Conservation (phyloP, 2,888 invertebrate genomes). For the Diaprepes abbreviatus region DNA sequence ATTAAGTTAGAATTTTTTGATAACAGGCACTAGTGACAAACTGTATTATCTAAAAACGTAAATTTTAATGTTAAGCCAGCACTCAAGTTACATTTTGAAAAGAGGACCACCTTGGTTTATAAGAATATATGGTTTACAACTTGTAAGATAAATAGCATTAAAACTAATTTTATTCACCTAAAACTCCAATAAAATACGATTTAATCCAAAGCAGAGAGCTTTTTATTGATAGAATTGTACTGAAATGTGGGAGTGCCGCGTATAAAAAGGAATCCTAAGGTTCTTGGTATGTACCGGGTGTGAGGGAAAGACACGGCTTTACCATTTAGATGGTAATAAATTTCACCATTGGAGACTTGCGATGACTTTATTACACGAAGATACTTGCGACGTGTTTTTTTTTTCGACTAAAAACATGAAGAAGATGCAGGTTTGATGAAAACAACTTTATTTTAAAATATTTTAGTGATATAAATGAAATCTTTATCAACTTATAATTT, state of each 20-base stretch:
- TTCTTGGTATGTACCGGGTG: conserved; percentile 33
- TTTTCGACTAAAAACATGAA: conserved; percentile 28
- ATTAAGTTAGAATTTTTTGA: conserved; percentile 32
- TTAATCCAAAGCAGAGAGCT: conserved; percentile 39
- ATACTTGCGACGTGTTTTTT: conserved; percentile 12
- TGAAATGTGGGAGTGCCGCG: conserved; percentile 41
- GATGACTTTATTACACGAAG: conserved; percentile 55
- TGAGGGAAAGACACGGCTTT: conserved; percentile 54
- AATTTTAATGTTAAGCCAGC: conserved; percentile 37
- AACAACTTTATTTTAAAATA: conserved; percentile 25
- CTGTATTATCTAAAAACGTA: conserved; percentile 33
- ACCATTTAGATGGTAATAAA: conserved; percentile 56
- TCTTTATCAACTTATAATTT: too few relatives aligned
- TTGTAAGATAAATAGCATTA: conserved; percentile 41
- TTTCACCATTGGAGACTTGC: conserved; percentile 53
- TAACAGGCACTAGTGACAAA: conserved; percentile 22
- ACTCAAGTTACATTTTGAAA: conserved; percentile 25
- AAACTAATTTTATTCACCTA: conserved; percentile 43
- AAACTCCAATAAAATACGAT: conserved; percentile 43
- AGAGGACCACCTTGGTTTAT: conserved; percentile 39
- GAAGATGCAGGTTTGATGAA: background rate
- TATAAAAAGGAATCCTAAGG: conserved; percentile 38
- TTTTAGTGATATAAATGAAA: too few relatives aligned
- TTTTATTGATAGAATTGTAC: conserved; percentile 45
- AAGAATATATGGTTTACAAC: conserved; percentile 40